Evolutionary conservation across 2,888 invertebrate genomes (phyloP), one percentile per base, ranked within the genome.

Genomic region (Spicauda simplicius): DNA sequence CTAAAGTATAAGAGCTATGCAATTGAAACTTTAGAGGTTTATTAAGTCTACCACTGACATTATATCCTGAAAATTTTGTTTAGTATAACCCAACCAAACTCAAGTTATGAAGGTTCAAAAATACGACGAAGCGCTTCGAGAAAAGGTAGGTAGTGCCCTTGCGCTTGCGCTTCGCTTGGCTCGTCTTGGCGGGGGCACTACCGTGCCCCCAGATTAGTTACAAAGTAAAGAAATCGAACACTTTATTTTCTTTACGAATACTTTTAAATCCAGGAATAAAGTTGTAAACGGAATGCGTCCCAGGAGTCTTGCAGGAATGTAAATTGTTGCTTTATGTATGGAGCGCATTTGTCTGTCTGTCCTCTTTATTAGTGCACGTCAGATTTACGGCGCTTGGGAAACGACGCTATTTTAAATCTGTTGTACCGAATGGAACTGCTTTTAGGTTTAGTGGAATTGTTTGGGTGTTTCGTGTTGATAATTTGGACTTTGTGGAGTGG

Each of bases 281-380:
- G 50, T 33, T 20, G 37, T 52, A 60, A 50, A 30, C 52, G 70
- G 65, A 70, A 72, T 75, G 73, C 68, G 58, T 75, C 77, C 72
- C 73, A 52, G 53, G 73, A 70, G 77, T 72, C 72, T 70, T 68
- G 59, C 41, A 71, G 69, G 86, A 88, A 90, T 90, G 81, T 87
- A 87, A 88, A 88, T 87, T 86, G 86, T 85, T 75, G 74, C 80
- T 77, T 79, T 81, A 80, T 78, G 78, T 81, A 82, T 77, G 77
- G 74, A 74, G 74, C 72, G 58, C 52, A 65, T 64, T 88, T 88
- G 88, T 88, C 86, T 84, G 85, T 80, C 81, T 81, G 87, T 87
- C 88, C 79, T 75, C 79, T 88, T 87, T 88, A 87, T 88, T 88
- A 83, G 83, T 80, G 79, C 75, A 74, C 71, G 73, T 74, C 75